phyloP scores from a whole-genome alignment of 1,140 invertebrate species.

The Lineus longissimus region DNA sequence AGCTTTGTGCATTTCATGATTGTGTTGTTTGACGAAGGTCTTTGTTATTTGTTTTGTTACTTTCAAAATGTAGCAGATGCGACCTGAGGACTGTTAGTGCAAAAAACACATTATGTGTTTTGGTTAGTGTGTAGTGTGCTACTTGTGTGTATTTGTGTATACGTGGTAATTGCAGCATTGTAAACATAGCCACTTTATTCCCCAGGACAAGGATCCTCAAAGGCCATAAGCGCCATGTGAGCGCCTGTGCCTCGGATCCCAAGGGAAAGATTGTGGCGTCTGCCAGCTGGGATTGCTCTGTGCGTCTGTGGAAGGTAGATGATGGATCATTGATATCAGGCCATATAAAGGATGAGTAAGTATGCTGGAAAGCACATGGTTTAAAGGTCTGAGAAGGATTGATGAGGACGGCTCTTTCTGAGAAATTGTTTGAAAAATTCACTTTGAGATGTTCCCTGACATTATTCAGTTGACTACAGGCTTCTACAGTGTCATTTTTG shows the following conservation, averaged over 20 bases:
- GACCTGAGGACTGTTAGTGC: too few relatives aligned
- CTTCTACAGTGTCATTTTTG: too few relatives aligned
- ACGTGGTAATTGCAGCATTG: too few relatives aligned
- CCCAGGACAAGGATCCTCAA: conserved; percentile 42
- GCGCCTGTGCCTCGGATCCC: conserved; percentile 36
- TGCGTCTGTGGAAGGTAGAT: conserved; percentile 45
- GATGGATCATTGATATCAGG: conserved; percentile 27
- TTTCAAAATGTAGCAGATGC: too few relatives aligned
- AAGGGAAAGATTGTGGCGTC: conserved; percentile 43
- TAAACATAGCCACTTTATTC: conserved; percentile 11
- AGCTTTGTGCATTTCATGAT: background rate
- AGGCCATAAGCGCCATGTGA: conserved; percentile 40
- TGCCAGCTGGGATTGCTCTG: conserved; percentile 48
- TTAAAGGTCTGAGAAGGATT: too few relatives aligned
- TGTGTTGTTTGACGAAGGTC: background rate
- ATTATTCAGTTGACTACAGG: too few relatives aligned
- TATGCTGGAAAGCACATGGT: too few relatives aligned
- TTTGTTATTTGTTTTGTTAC: background rate
- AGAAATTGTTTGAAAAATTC: too few relatives aligned
- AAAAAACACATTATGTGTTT: too few relatives aligned
- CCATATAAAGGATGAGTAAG: background rate
- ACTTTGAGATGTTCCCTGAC: too few relatives aligned
- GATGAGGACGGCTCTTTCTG: conserved; percentile 13
- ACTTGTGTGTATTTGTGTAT: too few relatives aligned
- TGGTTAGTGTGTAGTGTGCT: too few relatives aligned